Evolutionary conservation across 2,797 vertebrate species (phyloP), one percentile per base, ranked within the genome.

Genomic region (Sebastes diaconus): DNA sequence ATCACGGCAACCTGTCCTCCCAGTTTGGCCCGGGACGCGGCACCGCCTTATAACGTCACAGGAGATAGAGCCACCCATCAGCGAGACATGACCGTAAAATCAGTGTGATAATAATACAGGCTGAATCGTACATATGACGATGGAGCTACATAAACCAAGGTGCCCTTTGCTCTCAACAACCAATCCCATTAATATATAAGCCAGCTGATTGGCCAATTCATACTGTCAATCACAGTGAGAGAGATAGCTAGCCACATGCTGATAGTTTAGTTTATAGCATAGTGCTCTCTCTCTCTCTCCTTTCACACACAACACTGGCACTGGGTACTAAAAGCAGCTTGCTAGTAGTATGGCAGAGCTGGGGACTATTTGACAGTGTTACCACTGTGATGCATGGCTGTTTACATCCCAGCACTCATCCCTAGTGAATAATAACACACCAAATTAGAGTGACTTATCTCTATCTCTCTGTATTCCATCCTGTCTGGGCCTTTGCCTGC

Each of bases 401-500:
- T 88, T 94, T 90, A 88, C 83, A 86, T 90, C 87, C 67, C 64
- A 27, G 68, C 72, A 73, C 82, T 88, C 85, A 80, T 90, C 90
- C 77, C 81, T 57, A 65, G 79, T 93, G 91, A 93, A 91, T 87
- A 88, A 93, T 92, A 93, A 91, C 86, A 77, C 85, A 73, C 75
- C 82, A 87, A 94, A 94, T 93, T 90, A 93, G 85, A 87, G 89
- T 92, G 89, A 94, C 76, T 93, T 87, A 92, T 93, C 87, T 90
- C 69, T 87, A 83, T 86, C 81, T 87, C 63, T 87, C 58, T 77
- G 70, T 83, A 74, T 83, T 55, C 80, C 76, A 63, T 87, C 54
- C 81, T 59, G 32, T 55, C 67, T 87, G 80, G 73, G 68, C 32
- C 72, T 83, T 75, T 79, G 75, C 77, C 87, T 90, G 67, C 34